Percentiles rank a stretch among this genome's conserved stretches.
These are phyloP conservation scores for Cinara cedri DNA, from an alignment of 2,888 invertebrate genomes.

Conservation along the genomic window DNA sequence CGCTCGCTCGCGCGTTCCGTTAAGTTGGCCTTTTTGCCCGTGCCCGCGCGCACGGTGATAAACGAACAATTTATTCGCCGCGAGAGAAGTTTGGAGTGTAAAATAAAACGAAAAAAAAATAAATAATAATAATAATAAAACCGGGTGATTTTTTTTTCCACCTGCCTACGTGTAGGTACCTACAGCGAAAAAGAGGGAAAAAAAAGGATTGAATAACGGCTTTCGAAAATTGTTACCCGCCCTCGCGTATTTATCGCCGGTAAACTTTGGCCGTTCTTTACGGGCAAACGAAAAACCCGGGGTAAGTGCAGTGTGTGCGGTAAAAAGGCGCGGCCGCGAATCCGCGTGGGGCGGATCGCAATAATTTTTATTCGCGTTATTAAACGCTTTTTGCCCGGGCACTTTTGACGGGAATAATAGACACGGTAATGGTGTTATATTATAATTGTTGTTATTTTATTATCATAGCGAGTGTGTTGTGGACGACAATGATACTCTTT, in stretches of 20 bases:
- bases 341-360: not conserved
- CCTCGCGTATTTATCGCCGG: slow-evolving; percentile 26
- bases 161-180: not conserved
- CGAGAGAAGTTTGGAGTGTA: slow-evolving; percentile 11
- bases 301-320: not conserved
- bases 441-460: no score
- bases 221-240: slow-evolving; percentile 25
- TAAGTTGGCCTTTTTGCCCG: slow-evolving; percentile 14
- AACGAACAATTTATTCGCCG: slow-evolving; percentile 20
- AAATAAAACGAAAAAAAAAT: slow-evolving; percentile 19
- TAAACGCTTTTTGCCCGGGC: slow-evolving; percentile 44
- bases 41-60: not conserved
- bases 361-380: slow-evolving; percentile 31
- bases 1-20: not conserved
- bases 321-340: no score
- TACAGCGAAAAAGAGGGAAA: not conserved
- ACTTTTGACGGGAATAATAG: slow-evolving; percentile 38
- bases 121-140: slow-evolving; percentile 32
- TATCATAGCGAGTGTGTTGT: not conserved
- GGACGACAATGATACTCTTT: not conserved
- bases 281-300: slow-evolving; percentile 14
- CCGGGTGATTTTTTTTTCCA: slow-evolving; percentile 1
- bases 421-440: slow-evolving; percentile 3
- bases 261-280: slow-evolving; percentile 38
- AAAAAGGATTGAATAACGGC: slow-evolving; percentile 38